These are phyloP conservation scores for Hypotaenidia philippensis DNA, from an alignment of 2,797 vertebrate species.

Conservation along the genomic window DNA sequence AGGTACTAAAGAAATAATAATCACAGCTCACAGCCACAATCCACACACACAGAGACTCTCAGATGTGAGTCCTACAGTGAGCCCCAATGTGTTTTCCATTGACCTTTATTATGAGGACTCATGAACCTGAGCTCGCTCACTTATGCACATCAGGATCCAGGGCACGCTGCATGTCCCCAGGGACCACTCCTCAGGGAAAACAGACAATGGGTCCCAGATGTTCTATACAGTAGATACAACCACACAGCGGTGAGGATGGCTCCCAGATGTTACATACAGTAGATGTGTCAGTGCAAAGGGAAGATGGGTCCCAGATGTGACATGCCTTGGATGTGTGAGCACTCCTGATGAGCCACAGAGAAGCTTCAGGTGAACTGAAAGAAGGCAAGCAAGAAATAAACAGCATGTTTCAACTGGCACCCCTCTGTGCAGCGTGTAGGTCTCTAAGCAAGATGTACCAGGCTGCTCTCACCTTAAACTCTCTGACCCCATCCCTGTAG, in stretches of 20 bases:
- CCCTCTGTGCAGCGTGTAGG: neutral
- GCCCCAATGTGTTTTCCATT: constrained; percentile 24
- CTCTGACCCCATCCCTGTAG: neutral
- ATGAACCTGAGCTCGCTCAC: neutral
- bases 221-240: neutral
- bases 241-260: neutral
- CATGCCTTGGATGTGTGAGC: neutral
- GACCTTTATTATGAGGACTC: constrained; percentile 9
- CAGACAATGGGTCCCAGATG: constrained; percentile 33
- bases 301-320: neutral
- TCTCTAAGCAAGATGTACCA: neutral
- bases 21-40: neutral
- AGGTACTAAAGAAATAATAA: neutral
- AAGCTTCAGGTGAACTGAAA: neutral
- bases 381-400: neutral
- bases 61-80: neutral
- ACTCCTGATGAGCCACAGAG: neutral
- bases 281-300: neutral
- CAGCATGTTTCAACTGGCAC: neutral
- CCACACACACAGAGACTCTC: neutral
- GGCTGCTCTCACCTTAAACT: neutral
- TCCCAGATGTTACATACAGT: constrained; percentile 27
- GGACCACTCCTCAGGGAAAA: neutral
- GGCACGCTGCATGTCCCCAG: neutral
- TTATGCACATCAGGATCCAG: neutral